Evolutionary conservation across 2,113 vertebrate species (phyloP).

Genomic region (Tetrao urogallus): DNA sequence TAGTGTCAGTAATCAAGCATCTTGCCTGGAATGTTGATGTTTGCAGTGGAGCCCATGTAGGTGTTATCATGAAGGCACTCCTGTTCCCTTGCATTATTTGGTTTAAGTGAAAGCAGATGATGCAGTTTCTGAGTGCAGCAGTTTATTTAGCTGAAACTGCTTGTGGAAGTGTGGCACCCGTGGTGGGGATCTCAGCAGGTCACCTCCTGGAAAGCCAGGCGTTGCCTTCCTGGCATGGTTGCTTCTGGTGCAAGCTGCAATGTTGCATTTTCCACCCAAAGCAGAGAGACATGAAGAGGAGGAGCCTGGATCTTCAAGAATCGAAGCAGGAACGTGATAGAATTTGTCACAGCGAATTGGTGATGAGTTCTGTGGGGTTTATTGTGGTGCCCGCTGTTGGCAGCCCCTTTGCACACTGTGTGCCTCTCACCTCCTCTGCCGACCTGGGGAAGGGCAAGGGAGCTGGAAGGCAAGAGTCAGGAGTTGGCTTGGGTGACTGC

Average conservation of each 20-base stretch:
- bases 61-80: background rate
- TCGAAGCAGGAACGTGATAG: background rate
- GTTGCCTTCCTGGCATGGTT: accelerated
- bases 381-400: accelerated
- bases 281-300: background rate
- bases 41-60: background rate
- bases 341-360: background rate
- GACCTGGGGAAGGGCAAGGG: background rate
- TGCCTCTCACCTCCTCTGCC: background rate
- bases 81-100: background rate
- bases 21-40: background rate
- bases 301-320: background rate
- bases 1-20: background rate
- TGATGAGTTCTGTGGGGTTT: accelerated
- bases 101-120: background rate
- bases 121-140: background rate
- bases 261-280: background rate
- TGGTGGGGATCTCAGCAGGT: background rate
- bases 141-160: background rate
- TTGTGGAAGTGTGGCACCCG: accelerated
- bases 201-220: background rate
- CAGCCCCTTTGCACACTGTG: background rate
- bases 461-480: background rate
- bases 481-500: background rate
- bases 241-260: background rate